Percentiles rank a stretch among this genome's conserved stretches.
These are phyloP conservation scores for Pachyrhynchus sulphureomaculatus DNA, from an alignment of 1,140 invertebrate species.

Conservation along the genomic window DNA sequence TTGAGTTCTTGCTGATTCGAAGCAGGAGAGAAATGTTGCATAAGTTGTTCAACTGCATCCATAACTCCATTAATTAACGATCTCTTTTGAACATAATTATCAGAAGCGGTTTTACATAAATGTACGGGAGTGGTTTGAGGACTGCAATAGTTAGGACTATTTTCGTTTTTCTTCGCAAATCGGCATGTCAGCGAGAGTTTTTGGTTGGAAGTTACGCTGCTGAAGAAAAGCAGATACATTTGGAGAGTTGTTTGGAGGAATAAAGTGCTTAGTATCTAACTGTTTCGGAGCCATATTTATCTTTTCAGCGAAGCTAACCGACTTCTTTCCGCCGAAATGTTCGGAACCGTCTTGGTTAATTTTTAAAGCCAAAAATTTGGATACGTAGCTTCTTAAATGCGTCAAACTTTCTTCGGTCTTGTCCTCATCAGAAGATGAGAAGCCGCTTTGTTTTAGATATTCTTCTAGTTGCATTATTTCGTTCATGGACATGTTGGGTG, in stretches of 20 bases:
- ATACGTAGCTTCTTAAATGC: conserved; percentile 69
- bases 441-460: conserved; percentile 70
- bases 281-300: conserved; percentile 39
- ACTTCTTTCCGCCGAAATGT: conserved; percentile 65
- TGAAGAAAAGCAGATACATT: conserved; percentile 63
- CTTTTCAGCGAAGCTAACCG: conserved; percentile 67
- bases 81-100: conserved; percentile 44
- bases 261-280: conserved; percentile 50
- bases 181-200: conserved; percentile 60
- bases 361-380: conserved; percentile 60
- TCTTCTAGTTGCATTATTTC: conserved; percentile 71
- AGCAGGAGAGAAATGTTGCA: conserved; percentile 60
- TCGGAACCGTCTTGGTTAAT: conserved; percentile 58
- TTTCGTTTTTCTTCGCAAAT: conserved; percentile 63
- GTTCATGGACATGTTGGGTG: conserved; percentile 58
- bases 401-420: conserved; percentile 64
- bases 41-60: conserved; percentile 66
- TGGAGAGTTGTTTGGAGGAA: conserved; percentile 71
- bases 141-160: conserved; percentile 59
- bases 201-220: conserved; percentile 54
- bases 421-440: conserved; percentile 67
- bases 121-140: conserved; percentile 50
- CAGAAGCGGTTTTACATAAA: conserved; percentile 50
- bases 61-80: conserved; percentile 64
- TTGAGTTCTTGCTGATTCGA: conserved; percentile 59